Evolutionary conservation across 2,113 vertebrate species (phyloP).

Genomic region (Sphyrna mokarran): DNA sequence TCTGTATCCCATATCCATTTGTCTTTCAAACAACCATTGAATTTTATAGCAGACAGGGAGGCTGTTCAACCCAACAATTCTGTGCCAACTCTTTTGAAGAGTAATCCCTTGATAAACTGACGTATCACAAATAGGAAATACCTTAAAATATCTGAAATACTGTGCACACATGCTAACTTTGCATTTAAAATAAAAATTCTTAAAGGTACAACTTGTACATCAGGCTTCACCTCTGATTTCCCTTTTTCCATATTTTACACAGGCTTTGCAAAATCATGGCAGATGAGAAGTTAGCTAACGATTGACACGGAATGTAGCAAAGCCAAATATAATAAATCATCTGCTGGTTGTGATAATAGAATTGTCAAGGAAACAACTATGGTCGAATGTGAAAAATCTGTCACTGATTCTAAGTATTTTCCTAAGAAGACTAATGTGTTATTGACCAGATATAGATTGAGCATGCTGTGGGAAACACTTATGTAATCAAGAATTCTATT

Average conservation of each 20-base stretch:
- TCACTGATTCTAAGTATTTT: neutral
- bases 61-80: neutral
- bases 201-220: neutral
- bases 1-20: neutral
- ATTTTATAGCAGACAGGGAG: neutral
- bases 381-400: neutral
- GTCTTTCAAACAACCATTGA: neutral
- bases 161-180: neutral
- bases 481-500: conserved; percentile 10
- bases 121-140: neutral
- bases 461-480: neutral
- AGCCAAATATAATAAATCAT: neutral
- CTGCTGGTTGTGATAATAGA: conserved; percentile 6
- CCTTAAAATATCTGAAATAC: neutral
- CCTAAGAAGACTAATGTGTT: conserved; percentile 11
- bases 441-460: conserved; percentile 29
- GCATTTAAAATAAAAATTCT: neutral
- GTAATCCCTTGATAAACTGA: neutral
- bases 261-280: neutral
- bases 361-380: conserved; percentile 1
- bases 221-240: neutral
- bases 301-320: neutral
- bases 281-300: neutral
- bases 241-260: neutral
- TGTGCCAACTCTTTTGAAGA: too few species aligned